Evolutionary conservation across 2,888 invertebrate genomes (phyloP).

Genomic region (Drosophila barbarae): DNA sequence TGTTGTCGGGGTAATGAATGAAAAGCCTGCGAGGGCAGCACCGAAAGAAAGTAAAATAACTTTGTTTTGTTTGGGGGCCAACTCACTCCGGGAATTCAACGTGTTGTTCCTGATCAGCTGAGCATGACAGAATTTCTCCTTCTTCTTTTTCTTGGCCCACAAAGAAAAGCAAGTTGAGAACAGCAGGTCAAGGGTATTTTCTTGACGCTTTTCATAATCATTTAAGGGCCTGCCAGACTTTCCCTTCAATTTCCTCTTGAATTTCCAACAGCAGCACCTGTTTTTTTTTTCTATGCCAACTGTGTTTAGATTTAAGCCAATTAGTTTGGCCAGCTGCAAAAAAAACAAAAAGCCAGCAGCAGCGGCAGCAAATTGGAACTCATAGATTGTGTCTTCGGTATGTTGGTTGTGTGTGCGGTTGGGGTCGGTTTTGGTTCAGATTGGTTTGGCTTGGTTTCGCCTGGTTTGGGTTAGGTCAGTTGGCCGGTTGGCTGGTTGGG

Average conservation of each 20-base stretch:
- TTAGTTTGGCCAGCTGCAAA: slow-evolving; percentile 49
- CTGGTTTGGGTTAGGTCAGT: slow-evolving; percentile 10
- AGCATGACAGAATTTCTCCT: slow-evolving; percentile 19
- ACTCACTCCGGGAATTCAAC: slow-evolving; percentile 19
- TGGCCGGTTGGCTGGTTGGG: slow-evolving; percentile 13
- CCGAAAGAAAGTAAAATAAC: slow-evolving; percentile 16
- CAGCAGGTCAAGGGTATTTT: slow-evolving; percentile 28
- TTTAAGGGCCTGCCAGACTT: background rate
- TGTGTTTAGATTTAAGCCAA: slow-evolving; percentile 67
- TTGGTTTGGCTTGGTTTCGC: slow-evolving; percentile 4
- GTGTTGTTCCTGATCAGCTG: slow-evolving; percentile 35
- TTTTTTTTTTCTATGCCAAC: slow-evolving; percentile 45
- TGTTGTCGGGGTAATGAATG: slow-evolving; percentile 25
- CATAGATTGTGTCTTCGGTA: slow-evolving; percentile 44
- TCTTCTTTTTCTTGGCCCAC: background rate
- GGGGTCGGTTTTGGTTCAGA: slow-evolving; percentile 14
- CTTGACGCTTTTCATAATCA: slow-evolving; percentile 13
- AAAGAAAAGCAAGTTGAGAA: slow-evolving; percentile 14
- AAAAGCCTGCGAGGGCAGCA: slow-evolving; percentile 20
- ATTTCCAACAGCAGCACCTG: background rate
- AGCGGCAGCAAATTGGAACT: slow-evolving; percentile 34
- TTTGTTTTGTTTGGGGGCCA: slow-evolving; percentile 14
- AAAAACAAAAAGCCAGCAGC: slow-evolving; percentile 21
- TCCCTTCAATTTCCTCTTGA: background rate
- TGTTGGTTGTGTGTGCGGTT: slow-evolving; percentile 16